These are phyloP conservation scores for Sinosuthora webbiana DNA, from an alignment of 2,113 vertebrate species.

Conservation along the genomic window DNA sequence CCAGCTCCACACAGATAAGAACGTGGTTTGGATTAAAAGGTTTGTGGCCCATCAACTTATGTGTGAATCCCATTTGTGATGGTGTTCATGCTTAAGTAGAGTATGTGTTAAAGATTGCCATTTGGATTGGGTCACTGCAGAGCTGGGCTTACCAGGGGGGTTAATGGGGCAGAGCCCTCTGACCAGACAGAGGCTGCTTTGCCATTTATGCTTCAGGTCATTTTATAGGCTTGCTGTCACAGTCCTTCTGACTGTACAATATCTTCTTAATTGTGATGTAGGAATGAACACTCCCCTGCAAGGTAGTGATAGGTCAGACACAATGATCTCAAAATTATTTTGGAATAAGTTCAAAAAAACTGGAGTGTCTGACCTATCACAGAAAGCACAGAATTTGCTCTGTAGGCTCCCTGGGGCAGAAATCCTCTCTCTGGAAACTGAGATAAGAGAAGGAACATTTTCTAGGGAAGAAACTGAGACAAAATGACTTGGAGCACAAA, in stretches of 20 bases:
- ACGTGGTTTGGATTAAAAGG: background rate
- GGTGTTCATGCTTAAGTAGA: background rate
- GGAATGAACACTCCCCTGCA: background rate
- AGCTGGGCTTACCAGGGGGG: background rate
- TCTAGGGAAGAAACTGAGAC: background rate
- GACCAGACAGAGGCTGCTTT: background rate
- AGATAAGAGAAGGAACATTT: background rate
- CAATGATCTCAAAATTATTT: background rate
- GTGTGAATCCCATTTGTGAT: background rate
- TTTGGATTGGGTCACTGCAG: background rate
- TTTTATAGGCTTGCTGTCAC: background rate
- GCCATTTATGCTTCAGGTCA: background rate
- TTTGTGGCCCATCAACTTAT: background rate
- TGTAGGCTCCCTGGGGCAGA: background rate
- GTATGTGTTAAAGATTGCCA: background rate
- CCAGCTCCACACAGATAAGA: background rate
- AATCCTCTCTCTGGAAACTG: background rate
- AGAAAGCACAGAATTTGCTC: background rate
- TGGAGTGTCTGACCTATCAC: background rate
- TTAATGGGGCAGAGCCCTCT: background rate
- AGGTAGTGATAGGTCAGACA: background rate
- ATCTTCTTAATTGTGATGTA: background rate
- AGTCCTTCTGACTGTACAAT: background rate
- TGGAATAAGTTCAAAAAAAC: background rate
- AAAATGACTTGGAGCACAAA: background rate